Evolutionary conservation across 2,113 vertebrate species (phyloP), one percentile per base, ranked within the genome.

Genomic region (Pogona vitticeps): DNA sequence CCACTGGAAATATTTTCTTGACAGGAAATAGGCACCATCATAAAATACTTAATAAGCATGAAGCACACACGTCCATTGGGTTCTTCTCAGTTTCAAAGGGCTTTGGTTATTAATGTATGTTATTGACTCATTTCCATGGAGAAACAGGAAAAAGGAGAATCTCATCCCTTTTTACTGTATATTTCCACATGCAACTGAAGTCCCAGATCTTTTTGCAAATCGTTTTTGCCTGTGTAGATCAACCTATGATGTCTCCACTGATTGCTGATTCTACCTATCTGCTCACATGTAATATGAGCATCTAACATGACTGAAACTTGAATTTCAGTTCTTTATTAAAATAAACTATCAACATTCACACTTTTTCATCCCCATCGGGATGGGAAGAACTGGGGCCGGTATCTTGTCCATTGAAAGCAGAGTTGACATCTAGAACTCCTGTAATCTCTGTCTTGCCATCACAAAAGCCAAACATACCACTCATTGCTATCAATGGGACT

Each of bases 1-100:
- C 95, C 96, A 95, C 96, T 96, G 96, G 96, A 98, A 96, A 97
- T 97, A 97, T 97, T 98, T 97, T 97, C 97, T 97, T 97, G 97
- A 98, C 97, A 97, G 96, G 93, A 94, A 95, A 95, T 97, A 97
- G 94, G 95, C 92, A 73, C 96, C 92, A 90, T 93, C 92, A 94
- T 96, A 94, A 97, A 97, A 97, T 90, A 96, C 96, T 97, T 95
- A 96, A 96, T 93, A 96, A 96, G 95, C 94, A 91, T 94, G 94
- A 97, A 96, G 95, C 96, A 95, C 94, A 94, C 93, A 96, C 94
- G 96, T 94, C 94, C 86, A 95, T 93, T 95, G 93, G 96, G 93
- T 92, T 84, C 89, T 92, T 93, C 93, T 94, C 80, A 6, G 94
- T 95, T 94, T 94, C 92, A 92, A 93, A 93, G 91, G 89, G 88